Base-by-base conservation (phyloP, 2,888 invertebrate species). In the Netelia melanura region DNA sequence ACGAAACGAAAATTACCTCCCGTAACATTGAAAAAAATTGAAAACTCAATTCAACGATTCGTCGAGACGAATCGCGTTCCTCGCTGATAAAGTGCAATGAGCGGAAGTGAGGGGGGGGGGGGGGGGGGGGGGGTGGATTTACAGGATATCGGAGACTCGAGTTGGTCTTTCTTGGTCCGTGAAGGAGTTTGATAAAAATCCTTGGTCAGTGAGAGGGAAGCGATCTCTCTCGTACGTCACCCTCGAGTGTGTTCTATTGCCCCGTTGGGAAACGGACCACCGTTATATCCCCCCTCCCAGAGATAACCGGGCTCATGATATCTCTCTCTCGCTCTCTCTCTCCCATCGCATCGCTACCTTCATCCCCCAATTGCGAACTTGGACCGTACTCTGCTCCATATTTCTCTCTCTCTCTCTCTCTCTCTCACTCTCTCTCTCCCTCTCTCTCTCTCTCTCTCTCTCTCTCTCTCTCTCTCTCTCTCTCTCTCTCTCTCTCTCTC, bases 341-440 rank as follows among this genome's bases (percentile, higher is more conserved):
- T 30, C 23, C 14, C 64, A 25, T 38, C 11, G 74, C 74, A 11
- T 14, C 25, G 23, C 67, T 84, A 52, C 77, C 81, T 78, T 81
- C 81, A 81, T 84, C 84, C 81, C 81, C 81, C 67, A 77, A 77
- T 58, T 77, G 74, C 64, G 67, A 84, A 84, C 77, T 84, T 77
- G 84, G 81, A 84, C 78, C 70, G 74, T 64, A 68, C 79, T 64
- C 78, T 62, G 8, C 38, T 58, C 78, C 54, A 64, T 52, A 30
- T 30, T 17, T n/a, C 44, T 10, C 23, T 72, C n/a, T 23, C 0
- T n/a, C 62, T 75, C 52, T 62, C 62, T 52, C 48, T 52, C 25
- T 14, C 43, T 17, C 17, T 17, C 17, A 0, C 0, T 0, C 17
- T 17, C 17, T 17, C 17, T 17, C 17, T 17, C 0, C 0, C 17